These are phyloP conservation scores for Hydractinia symbiolongicarpus DNA, from an alignment of 30 jellyfish, hydroid and myxozoan genomes.

Conservation along the genomic window DNA sequence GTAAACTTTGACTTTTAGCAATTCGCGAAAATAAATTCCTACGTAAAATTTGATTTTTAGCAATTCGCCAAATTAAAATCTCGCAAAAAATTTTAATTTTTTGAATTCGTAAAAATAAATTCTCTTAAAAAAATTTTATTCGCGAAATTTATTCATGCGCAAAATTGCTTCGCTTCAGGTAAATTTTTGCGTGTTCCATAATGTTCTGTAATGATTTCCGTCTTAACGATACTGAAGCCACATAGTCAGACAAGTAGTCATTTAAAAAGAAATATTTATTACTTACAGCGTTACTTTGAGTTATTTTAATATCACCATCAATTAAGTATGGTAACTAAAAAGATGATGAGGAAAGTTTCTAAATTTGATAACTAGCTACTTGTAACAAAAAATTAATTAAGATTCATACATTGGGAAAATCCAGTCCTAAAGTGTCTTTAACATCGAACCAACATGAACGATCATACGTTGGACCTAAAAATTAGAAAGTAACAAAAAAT, in stretches of 20 bases:
- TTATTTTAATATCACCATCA: conserved; percentile 84
- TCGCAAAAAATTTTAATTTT: too few species aligned
- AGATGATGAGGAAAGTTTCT: not conserved
- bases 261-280: too few species aligned
- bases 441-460: conserved; percentile 62
- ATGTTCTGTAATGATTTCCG: too few species aligned
- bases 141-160: too few species aligned
- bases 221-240: not conserved
- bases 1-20: too few species aligned
- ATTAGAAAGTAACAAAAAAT: not conserved
- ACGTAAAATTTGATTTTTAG: too few species aligned
- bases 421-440: conserved; percentile 62
- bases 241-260: not conserved
- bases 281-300: conserved; percentile 90
- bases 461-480: conserved; percentile 62
- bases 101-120: too few species aligned
- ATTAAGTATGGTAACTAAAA: conserved; percentile 79
- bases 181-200: too few species aligned
- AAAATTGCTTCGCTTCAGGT: too few species aligned
- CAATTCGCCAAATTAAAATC: too few species aligned
- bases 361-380: not conserved
- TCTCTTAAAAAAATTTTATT: too few species aligned
- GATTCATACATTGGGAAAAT: conserved; percentile 70
- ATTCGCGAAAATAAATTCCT: too few species aligned
- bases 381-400: not conserved